Evolutionary conservation across 1,140 invertebrate species (phyloP).

Genomic region (Nebria ingens): DNA sequence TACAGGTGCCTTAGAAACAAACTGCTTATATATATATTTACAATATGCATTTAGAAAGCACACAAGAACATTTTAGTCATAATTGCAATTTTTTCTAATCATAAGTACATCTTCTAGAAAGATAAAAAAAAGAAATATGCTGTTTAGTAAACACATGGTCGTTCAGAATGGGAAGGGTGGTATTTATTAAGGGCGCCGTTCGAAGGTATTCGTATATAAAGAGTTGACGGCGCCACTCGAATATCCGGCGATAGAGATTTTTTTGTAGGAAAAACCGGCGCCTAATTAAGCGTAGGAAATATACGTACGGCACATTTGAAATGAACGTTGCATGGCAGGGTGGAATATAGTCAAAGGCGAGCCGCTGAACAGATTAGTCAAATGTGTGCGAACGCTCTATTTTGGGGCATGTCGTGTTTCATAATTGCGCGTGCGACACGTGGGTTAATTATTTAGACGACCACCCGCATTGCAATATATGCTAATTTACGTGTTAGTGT

Average conservation of each 20-base stretch:
- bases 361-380: slow-evolving; percentile 1
- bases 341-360: neutral
- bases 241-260: neutral
- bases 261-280: neutral
- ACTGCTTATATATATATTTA: no score
- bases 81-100: no score
- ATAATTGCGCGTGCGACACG: slow-evolving; percentile 3
- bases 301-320: neutral
- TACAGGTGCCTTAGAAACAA: no score
- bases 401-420: neutral
- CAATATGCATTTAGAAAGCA: no score
- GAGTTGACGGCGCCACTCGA: neutral
- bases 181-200: neutral
- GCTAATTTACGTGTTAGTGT: no score
- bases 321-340: slow-evolving; percentile 1
- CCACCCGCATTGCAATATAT: no score
- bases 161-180: neutral
- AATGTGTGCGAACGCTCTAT: neutral
- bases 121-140: no score
- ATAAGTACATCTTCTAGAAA: no score
- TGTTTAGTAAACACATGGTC: neutral
- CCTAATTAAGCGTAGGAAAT: slow-evolving; percentile 7
- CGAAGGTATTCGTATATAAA: neutral
- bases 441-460: slow-evolving; percentile 6
- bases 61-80: no score